Conservation (phyloP, 2,888 invertebrate species). For the Melolontha melolontha region DNA sequence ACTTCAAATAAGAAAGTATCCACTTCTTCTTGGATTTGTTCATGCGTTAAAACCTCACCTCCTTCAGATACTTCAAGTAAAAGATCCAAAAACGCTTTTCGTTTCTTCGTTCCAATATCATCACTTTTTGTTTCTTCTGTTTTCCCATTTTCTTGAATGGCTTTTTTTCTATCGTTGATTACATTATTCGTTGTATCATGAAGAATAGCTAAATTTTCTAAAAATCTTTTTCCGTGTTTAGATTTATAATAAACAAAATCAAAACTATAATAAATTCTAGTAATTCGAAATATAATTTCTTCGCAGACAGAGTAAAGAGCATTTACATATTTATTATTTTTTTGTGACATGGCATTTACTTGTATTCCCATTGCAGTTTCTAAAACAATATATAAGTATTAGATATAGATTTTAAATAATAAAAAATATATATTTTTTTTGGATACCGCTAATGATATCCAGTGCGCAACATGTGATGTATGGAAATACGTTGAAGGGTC, state of each 20-base stretch:
- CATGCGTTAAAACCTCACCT: slow-evolving; percentile 49
- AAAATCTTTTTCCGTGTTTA: background rate
- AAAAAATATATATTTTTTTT: too few relatives aligned
- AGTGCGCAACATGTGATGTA: slow-evolving; percentile 55
- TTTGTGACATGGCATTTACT: slow-evolving; percentile 31
- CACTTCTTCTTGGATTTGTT: slow-evolving; percentile 57
- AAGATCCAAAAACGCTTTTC: slow-evolving; percentile 56
- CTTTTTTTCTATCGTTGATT: slow-evolving; percentile 20
- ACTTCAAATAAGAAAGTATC: slow-evolving; percentile 60
- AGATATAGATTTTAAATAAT: too few relatives aligned
- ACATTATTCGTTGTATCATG: slow-evolving; percentile 22
- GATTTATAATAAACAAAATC: slow-evolving; percentile 24
- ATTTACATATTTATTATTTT: slow-evolving; percentile 14
- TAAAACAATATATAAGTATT: slow-evolving; percentile 38
- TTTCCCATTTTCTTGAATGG: background rate
- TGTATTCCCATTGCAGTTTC: slow-evolving; percentile 42
- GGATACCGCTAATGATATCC: slow-evolving; percentile 58
- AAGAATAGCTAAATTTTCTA: slow-evolving; percentile 9
- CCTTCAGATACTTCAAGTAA: slow-evolving; percentile 52
- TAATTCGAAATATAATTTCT: background rate
- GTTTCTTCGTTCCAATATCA: slow-evolving; percentile 48
- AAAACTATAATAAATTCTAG: slow-evolving; percentile 8
- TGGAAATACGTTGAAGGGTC: slow-evolving; percentile 56
- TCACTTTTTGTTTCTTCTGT: background rate
- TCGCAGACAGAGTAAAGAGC: slow-evolving; percentile 10